Evolutionary conservation across 1,140 invertebrate species (phyloP), one percentile per base, ranked within the genome.

Genomic region (Physella acuta): DNA sequence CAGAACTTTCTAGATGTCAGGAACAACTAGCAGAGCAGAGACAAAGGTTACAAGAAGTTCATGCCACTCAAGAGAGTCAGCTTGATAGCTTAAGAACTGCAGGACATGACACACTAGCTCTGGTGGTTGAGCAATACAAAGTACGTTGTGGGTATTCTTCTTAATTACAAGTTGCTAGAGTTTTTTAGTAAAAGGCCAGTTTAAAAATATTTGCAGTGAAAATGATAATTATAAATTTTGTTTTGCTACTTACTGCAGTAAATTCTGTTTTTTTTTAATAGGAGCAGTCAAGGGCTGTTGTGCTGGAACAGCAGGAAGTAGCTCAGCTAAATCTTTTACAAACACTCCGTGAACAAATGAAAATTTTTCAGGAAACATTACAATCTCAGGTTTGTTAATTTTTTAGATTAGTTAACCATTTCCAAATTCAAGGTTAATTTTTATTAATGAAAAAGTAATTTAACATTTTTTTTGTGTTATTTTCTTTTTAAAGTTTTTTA

Each of bases 91-190:
- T 76, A 0, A 69, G 75, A 56, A 63, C 60, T 33, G 74, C 75
- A 31, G 77, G 78, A 1, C 73, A 76, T 68, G 76, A 74, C 51
- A 73, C 78, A 14, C 53, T 79, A 26, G 66, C 71, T 53, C 70
- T 78, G 28, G 73, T 79, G 17, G 76, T 79, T 24, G 75, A 79
- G 39, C 72, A 79, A 56, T 79, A 79, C 62, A 79, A 79, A 72
- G 78, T 77, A 71, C 34, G 51, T 26, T 2, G 33, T 36, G 51
- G 11, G 30, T 20, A 20, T 17, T n/a, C n/a, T n/a, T n/a, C n/a
- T n/a, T n/a, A n/a, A n/a, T n/a, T n/a, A n/a, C n/a, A n/a, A n/a
- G n/a, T n/a, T n/a, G n/a, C n/a, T n/a, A n/a, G n/a, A n/a, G n/a
- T n/a, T n/a, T n/a, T n/a, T n/a, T n/a, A n/a, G 51, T 16, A 34